Evolutionary conservation across 2,888 invertebrate genomes (phyloP).

Genomic region (Eilema griseolum): DNA sequence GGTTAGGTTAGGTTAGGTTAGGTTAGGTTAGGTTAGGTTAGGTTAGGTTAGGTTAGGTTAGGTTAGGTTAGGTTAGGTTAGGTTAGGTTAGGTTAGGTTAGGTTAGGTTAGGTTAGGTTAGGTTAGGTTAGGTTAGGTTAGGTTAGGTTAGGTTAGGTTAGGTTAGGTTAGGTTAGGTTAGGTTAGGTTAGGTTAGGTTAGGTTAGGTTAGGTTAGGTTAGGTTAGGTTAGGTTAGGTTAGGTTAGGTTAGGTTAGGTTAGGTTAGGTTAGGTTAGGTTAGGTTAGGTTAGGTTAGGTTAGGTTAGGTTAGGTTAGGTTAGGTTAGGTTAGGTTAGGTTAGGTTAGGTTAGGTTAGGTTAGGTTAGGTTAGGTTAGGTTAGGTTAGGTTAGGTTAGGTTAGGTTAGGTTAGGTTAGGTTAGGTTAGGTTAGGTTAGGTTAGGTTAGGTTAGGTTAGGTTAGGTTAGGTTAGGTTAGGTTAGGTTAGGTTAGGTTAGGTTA

Average conservation of each 20-base stretch:
- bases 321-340: conserved; percentile 37
- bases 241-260: conserved; percentile 47
- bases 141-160: conserved; percentile 43
- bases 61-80: conserved; percentile 37
- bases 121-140: conserved; percentile 39
- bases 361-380: conserved; percentile 43
- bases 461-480: conserved; percentile 44
- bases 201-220: conserved; percentile 41
- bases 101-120: conserved; percentile 44
- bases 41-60: conserved; percentile 43
- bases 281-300: conserved; percentile 33
- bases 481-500: conserved; percentile 44
- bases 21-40: conserved; percentile 45
- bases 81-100: conserved; percentile 36
- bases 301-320: conserved; percentile 44
- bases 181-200: conserved; percentile 29
- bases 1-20: conserved; percentile 46
- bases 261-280: conserved; percentile 41
- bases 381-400: conserved; percentile 23
- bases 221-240: conserved; percentile 20
- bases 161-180: conserved; percentile 43
- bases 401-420: conserved; percentile 39
- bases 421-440: conserved; percentile 37
- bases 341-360: conserved; percentile 34
- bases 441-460: conserved; percentile 34